These are phyloP conservation scores for Pterocles gutturalis DNA, from an alignment of 2,113 vertebrate species.

Conservation along the genomic window DNA sequence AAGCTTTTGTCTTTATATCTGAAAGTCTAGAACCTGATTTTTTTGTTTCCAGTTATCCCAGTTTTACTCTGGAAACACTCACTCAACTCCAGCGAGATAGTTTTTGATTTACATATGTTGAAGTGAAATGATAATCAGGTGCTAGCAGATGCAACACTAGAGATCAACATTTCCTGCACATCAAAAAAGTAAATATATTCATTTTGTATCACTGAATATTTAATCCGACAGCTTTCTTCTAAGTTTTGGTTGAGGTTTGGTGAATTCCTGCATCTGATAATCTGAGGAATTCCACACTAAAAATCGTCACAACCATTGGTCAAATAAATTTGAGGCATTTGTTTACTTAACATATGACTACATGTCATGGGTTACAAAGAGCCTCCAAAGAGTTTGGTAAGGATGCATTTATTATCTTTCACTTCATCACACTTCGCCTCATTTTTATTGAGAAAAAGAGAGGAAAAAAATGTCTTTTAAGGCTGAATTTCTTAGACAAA, in stretches of 20 bases:
- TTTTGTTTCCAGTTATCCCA: not conserved
- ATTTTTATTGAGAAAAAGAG: not conserved
- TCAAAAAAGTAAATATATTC: not conserved
- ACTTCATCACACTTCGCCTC: not conserved
- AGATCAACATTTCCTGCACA: not conserved
- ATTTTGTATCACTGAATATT: not conserved
- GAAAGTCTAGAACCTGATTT: not conserved
- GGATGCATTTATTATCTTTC: not conserved
- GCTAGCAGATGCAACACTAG: not conserved
- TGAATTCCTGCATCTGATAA: not conserved
- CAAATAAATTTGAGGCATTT: not conserved
- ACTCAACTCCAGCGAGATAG: not conserved
- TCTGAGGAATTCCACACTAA: not conserved
- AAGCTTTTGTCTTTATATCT: not conserved
- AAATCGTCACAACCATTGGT: not conserved
- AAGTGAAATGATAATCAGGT: not conserved
- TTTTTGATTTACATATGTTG: not conserved
- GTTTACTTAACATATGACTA: not conserved
- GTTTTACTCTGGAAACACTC: not conserved
- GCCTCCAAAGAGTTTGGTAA: not conserved
- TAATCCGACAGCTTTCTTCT: not conserved
- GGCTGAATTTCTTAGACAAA: not conserved
- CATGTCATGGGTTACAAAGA: not conserved
- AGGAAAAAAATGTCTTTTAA: rapidly evolving
- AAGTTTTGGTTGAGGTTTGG: not conserved